Conservation (phyloP, 2,888 invertebrate genomes). For the Chalcosyrphus nemorum region DNA sequence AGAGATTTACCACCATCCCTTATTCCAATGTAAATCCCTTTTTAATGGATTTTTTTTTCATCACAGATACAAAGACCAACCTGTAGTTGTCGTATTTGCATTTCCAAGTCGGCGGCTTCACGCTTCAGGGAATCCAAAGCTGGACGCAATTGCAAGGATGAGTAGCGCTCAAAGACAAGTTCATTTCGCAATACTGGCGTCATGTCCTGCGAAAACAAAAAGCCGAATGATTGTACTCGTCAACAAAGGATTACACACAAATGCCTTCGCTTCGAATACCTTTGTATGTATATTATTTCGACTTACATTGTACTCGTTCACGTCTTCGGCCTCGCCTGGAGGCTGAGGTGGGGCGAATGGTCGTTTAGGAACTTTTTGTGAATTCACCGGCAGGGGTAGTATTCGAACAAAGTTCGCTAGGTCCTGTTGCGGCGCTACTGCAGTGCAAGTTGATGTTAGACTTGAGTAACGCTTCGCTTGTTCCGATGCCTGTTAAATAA, state of each 20-base stretch:
- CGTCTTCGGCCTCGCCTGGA: conserved; percentile 83
- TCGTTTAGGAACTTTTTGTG: conserved; percentile 82
- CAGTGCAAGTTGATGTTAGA: conserved; percentile 89
- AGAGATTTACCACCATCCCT: background rate
- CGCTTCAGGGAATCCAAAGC: conserved; percentile 90
- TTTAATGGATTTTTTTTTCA: conserved; percentile 49
- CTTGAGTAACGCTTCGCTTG: conserved; percentile 93
- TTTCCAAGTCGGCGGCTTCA: conserved; percentile 91
- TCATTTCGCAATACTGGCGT: conserved; percentile 91
- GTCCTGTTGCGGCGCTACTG: conserved; percentile 84
- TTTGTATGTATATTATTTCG: background rate
- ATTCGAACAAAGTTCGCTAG: conserved; percentile 89
- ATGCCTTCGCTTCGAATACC: background rate
- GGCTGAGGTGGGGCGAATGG: conserved; percentile 88
- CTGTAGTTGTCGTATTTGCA: conserved; percentile 92
- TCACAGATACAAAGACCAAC: conserved; percentile 81
- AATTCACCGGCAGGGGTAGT: conserved; percentile 84
- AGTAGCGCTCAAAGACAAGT: conserved; percentile 90
- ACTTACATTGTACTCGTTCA: conserved; percentile 83
- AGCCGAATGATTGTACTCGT: conserved; percentile 38
- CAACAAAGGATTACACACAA: conserved; percentile 43
- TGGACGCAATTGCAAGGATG: conserved; percentile 87
- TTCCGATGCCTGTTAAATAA: conserved; percentile 86
- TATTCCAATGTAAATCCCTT: conserved; percentile 27
- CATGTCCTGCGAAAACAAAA: conserved; percentile 87